phyloP scores from a whole-genome alignment of 2,797 vertebrate genomes.

The Pseudochirops cupreus region DNA sequence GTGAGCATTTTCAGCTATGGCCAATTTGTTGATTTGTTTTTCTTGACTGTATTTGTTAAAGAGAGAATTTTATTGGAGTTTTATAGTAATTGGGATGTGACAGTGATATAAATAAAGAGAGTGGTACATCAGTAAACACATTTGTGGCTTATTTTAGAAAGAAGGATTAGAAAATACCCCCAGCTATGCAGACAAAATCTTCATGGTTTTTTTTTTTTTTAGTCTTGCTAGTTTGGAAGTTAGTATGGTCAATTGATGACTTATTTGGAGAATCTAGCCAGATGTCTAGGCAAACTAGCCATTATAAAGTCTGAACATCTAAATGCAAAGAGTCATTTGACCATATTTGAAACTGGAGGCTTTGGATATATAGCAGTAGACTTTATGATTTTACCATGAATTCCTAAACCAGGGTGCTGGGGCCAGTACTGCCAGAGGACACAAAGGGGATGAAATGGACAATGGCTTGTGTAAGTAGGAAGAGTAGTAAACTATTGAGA shows the following conservation, averaged over 20 bases:
- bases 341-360: neutral
- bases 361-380: neutral
- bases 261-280: neutral
- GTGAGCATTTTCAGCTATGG: neutral
- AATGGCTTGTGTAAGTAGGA: neutral
- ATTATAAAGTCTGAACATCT: neutral
- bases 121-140: neutral
- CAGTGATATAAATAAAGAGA: neutral
- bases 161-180: neutral
- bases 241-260: neutral
- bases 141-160: neutral
- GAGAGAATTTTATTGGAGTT: neutral
- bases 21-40: neutral
- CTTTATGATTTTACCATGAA: neutral
- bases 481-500: neutral
- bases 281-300: neutral
- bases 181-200: neutral
- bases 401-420: slow-evolving; percentile 2
- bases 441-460: neutral
- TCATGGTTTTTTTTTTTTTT: neutral
- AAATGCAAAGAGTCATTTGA: neutral
- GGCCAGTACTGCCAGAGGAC: neutral
- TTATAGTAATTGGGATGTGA: neutral
- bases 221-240: neutral
- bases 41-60: neutral